phyloP scores from a whole-genome alignment of 2,113 vertebrate species.

The Marcusenius ussheri region DNA sequence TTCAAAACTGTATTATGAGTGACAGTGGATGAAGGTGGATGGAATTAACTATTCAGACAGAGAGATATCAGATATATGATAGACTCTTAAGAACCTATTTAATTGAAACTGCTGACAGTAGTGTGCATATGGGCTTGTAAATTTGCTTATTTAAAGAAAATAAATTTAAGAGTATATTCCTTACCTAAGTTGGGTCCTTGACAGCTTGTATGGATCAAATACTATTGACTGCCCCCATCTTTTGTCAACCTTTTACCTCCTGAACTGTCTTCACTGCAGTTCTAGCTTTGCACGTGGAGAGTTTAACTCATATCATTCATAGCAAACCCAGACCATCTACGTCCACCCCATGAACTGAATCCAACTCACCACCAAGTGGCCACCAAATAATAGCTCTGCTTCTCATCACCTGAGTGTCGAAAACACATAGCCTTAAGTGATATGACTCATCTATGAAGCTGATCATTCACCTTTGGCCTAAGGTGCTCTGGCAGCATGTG shows the following conservation, averaged over 20 bases:
- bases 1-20: not conserved
- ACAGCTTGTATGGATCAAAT: not conserved
- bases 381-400: too few species aligned
- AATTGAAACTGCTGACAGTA: not conserved
- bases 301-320: not conserved
- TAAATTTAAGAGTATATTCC: not conserved
- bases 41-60: not conserved
- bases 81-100: not conserved
- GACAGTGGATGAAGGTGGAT: not conserved
- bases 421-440: not conserved
- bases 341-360: not conserved
- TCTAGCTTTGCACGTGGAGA: not conserved
- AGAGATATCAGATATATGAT: not conserved
- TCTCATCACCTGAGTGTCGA: not conserved
- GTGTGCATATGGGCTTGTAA: not conserved
- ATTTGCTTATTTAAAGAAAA: not conserved
- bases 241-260: not conserved
- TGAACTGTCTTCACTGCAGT: not conserved
- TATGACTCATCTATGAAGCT: not conserved
- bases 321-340: not conserved
- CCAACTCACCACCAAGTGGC: too few species aligned
- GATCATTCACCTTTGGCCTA: not conserved
- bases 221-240: not conserved
- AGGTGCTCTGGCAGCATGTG: not conserved
- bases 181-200: not conserved